These are phyloP conservation scores for Silurus aristotelis DNA, from an alignment of 2,797 vertebrate genomes.

Conservation along the genomic window DNA sequence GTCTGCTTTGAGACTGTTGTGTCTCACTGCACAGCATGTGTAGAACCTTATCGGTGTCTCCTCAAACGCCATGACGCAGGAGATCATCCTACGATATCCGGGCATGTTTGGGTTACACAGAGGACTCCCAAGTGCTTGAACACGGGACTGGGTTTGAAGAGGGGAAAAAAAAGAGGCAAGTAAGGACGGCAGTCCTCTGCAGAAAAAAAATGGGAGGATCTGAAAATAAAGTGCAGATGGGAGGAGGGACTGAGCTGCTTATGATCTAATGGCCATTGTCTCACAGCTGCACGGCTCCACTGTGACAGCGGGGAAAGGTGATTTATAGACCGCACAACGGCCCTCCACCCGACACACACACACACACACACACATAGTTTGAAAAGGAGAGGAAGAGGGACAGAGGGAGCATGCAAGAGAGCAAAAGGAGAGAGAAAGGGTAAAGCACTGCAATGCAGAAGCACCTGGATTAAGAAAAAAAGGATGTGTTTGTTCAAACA, in stretches of 20 bases:
- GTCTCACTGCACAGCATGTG: constrained; percentile 40
- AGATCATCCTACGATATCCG: constrained; percentile 13
- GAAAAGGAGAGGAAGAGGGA: constrained; percentile 41
- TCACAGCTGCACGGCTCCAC: constrained; percentile 68
- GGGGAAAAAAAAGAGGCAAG: neutral
- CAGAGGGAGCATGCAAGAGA: constrained; percentile 25
- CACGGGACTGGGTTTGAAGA: neutral
- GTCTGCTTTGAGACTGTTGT: constrained; percentile 50
- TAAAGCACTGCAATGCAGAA: constrained; percentile 56
- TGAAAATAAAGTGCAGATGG: constrained; percentile 35
- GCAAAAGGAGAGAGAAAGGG: constrained; percentile 33
- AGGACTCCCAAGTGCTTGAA: neutral
- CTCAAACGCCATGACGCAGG: constrained; percentile 16
- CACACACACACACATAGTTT: constrained; percentile 58
- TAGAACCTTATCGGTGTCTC: constrained; percentile 45
- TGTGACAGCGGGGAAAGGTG: constrained; percentile 71
- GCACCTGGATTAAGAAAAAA: constrained; percentile 41
- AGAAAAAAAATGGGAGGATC: constrained; percentile 44
- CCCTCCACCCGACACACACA: constrained; percentile 59
- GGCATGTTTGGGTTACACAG: constrained; percentile 10
- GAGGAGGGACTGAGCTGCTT: constrained; percentile 60
- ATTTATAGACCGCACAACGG: constrained; percentile 74
- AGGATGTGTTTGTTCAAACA: constrained; percentile 32
- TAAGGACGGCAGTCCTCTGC: constrained; percentile 20
- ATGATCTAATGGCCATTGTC: constrained; percentile 80